phyloP scores from a whole-genome alignment of 2,888 invertebrate genomes.

The Crossocerus cetratus region DNA sequence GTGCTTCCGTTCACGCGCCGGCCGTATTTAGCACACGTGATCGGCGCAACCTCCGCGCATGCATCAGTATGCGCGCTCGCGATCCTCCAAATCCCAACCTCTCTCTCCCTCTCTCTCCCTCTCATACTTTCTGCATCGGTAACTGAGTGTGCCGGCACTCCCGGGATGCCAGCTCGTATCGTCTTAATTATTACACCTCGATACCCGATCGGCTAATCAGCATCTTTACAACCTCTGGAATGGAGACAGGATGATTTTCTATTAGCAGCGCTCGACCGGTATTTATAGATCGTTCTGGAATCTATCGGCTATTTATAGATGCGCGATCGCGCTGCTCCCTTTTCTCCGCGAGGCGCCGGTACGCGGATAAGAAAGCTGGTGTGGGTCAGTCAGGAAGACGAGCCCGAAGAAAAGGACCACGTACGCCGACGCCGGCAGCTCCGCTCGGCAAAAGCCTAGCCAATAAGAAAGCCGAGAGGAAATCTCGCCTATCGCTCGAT shows the following conservation, averaged over 20 bases:
- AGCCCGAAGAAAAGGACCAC: constrained; percentile 35
- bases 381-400: constrained; percentile 43
- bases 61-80: constrained; percentile 7
- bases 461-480: no score
- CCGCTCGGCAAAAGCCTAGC: background rate
- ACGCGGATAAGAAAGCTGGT: constrained; percentile 61
- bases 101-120: no score
- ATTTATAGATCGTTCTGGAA: constrained; percentile 69
- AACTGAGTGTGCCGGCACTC: no score
- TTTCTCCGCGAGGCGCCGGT: constrained; percentile 40
- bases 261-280: constrained; percentile 67
- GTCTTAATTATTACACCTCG: constrained; percentile 27
- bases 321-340: constrained; percentile 47
- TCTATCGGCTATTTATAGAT: constrained; percentile 53
- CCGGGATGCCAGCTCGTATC: background rate
- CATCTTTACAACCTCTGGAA: constrained; percentile 41
- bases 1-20: constrained; percentile 58
- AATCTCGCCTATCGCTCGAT: constrained; percentile 18
- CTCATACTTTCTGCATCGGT: no score
- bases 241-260: constrained; percentile 67
- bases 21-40: constrained; percentile 57
- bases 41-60: constrained; percentile 35
- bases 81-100: constrained; percentile 8
- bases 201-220: constrained; percentile 14
- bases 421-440: constrained; percentile 4